Base-by-base conservation (phyloP, 2,888 invertebrate genomes). In the Branchellion lobata region DNA sequence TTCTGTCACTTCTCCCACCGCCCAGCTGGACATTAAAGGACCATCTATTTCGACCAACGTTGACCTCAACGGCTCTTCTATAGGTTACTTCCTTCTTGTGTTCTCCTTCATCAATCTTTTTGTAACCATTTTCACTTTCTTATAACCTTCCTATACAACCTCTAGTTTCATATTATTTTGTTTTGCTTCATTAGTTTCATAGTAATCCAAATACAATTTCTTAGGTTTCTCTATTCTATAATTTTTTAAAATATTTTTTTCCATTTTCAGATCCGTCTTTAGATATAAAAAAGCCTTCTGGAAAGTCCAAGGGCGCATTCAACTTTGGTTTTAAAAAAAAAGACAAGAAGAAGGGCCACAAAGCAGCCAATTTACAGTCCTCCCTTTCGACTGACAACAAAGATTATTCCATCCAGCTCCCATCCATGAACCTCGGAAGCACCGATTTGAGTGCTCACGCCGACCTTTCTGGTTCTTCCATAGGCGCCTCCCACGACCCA, bases 391-490 rank as follows among this genome's bases (percentile, higher is more conserved):
- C n/a, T n/a, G 21, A 5, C 21, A 8, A 8, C 2, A 77, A 77
- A 65, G 40, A 36, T 65, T 77, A 77, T 40, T n/a, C 61, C 31
- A 65, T 77, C 53, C 34, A 77, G 29, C 34, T 77, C 34, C 77
- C 77, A 5, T 53, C 34, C 18, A 33, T 61, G 5, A 77, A 65
- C 36, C 27, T 77, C 11, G 24, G 31, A 21, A 14, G 29, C 34
- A 18, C 51, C 3, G 57, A 29, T n/a, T 40, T 75, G 11, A n/a
- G 51, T 31, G 65, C 61, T 33, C 36, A 33, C 1, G 77, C 77
- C 61, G 77, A 65, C 53, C 5, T 77, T 2, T 24, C 21, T 1
- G 77, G 77, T 0, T 65, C 77, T n/a, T 77, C 65, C 8, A 34
- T 27, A 1, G 57, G 33, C 21, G 33, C 24, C 34, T 21, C 27